These are phyloP conservation scores for Alaudala cheleensis DNA, from an alignment of 2,113 vertebrate genomes.

Conservation along the genomic window DNA sequence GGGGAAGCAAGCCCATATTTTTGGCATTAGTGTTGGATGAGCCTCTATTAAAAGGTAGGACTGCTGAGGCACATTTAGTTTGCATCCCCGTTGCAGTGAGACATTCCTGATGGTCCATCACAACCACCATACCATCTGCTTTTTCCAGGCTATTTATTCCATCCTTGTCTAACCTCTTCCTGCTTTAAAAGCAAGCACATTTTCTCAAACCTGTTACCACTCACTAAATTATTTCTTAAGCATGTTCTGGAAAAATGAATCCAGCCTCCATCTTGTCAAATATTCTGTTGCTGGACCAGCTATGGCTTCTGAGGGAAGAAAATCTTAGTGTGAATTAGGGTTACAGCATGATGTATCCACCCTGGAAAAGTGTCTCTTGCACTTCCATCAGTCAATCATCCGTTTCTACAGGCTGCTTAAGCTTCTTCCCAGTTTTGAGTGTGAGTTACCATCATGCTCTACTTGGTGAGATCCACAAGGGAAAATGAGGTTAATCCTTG, in stretches of 20 bases:
- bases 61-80: conserved; percentile 12
- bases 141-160: conserved; percentile 44
- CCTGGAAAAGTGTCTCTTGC: not conserved
- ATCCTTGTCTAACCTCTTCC: conserved; percentile 1
- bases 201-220: not conserved
- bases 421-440: not conserved
- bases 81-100: conserved; percentile 1
- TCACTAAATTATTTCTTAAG: not conserved
- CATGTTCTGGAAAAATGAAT: not conserved
- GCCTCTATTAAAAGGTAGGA: not conserved
- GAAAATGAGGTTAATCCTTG: not conserved
- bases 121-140: conserved; percentile 47
- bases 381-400: not conserved
- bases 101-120: conserved; percentile 34
- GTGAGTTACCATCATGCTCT: not conserved
- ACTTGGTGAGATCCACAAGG: not conserved
- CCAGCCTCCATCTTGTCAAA: not conserved
- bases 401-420: not conserved
- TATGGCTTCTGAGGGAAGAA: not conserved
- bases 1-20: not conserved
- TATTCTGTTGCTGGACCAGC: not conserved
- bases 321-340: not conserved
- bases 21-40: not conserved
- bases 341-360: not conserved
- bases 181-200: not conserved